A percentile compares a stretch with the other conserved stretches of the same genome.
phyloP scores from a whole-genome alignment of 2,113 vertebrate genomes.

The Pandion haliaetus region DNA sequence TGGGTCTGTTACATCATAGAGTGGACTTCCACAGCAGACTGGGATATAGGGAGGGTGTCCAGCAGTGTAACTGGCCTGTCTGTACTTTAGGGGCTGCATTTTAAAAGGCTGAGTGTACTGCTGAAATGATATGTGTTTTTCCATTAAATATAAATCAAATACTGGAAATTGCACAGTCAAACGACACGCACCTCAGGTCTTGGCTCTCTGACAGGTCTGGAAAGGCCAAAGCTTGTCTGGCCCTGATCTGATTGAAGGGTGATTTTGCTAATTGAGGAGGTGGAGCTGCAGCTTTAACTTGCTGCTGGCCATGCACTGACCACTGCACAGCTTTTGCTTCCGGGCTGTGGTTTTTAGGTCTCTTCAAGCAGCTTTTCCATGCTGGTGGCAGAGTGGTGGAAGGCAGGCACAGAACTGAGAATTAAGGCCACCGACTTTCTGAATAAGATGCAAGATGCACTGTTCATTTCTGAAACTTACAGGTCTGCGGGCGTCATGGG shows the following conservation, averaged over 20 bases:
- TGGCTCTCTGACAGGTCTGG: neutral
- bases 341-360: neutral
- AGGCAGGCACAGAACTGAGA: neutral
- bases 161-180: neutral
- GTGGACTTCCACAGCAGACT: neutral
- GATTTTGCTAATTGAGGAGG: neutral
- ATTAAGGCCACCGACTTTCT: neutral
- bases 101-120: neutral
- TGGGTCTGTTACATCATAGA: neutral
- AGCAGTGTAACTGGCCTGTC: neutral
- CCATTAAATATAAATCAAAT: neutral
- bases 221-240: neutral
- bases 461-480: neutral
- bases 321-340: neutral
- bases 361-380: neutral
- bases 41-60: neutral
- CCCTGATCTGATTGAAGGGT: neutral
- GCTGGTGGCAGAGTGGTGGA: neutral
- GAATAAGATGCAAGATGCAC: neutral
- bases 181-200: fast-evolving
- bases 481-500: fast-evolving
- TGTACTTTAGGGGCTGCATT: neutral
- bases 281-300: neutral
- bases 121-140: neutral
- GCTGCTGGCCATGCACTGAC: neutral